Conservation (phyloP, 2,113 vertebrate species). For the Scytalopus superciliaris region DNA sequence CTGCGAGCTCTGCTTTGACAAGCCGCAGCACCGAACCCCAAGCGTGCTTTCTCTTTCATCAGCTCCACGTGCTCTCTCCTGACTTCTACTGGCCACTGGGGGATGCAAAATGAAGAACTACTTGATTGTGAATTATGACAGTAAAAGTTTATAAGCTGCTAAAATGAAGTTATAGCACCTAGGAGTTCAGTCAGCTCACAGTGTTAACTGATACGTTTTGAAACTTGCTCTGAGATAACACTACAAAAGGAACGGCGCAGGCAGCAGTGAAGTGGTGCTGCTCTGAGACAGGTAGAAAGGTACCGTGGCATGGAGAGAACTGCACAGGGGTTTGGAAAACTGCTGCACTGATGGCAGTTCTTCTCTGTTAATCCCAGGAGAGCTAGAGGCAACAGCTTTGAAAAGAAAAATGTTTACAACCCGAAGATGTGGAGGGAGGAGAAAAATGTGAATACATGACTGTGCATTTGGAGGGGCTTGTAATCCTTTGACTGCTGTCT, state of each 20-base stretch:
- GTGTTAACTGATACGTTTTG: constrained; percentile 69
- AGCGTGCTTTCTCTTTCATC: neutral
- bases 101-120: constrained; percentile 67
- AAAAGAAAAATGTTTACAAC: neutral
- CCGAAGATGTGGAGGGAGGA: neutral
- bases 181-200: constrained; percentile 67
- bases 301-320: neutral
- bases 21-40: neutral
- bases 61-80: neutral
- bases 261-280: neutral
- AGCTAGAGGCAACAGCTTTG: neutral
- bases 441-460: neutral
- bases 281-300: neutral
- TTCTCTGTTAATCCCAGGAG: neutral
- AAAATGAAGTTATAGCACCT: constrained; percentile 75
- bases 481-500: neutral
- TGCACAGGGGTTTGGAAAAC: neutral
- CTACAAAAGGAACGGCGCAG: neutral
- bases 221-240: constrained; percentile 16
- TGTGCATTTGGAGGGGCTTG: neutral
- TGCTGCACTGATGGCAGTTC: neutral
- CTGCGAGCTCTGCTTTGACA: neutral
- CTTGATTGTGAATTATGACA: constrained; percentile 71
- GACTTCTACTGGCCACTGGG: constrained; percentile 36
- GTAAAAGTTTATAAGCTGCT: constrained; percentile 80